Evolutionary conservation across 1,140 invertebrate species (phyloP).

Genomic region (Stratiolaelaps scimitus): DNA sequence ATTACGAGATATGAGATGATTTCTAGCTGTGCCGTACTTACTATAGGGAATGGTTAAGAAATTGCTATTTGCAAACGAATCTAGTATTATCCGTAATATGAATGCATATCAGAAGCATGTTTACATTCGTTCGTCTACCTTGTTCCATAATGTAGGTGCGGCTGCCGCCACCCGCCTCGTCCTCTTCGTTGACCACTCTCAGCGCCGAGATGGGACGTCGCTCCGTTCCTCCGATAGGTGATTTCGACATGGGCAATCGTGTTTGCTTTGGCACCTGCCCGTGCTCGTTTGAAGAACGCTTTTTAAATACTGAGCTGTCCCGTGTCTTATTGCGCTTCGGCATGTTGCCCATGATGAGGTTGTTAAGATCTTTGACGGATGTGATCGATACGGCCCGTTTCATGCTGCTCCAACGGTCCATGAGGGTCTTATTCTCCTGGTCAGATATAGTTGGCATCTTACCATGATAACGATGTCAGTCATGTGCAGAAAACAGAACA

Average conservation of each 20-base stretch:
- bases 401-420: slow-evolving; percentile 21
- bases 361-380: slow-evolving; percentile 18
- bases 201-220: slow-evolving; percentile 11
- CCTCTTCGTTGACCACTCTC: slow-evolving; percentile 4
- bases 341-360: neutral
- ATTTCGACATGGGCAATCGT: neutral
- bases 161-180: neutral
- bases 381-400: slow-evolving; percentile 22
- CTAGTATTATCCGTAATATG: too few species aligned
- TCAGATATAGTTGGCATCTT: slow-evolving; percentile 7
- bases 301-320: neutral
- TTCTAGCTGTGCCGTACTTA: too few species aligned
- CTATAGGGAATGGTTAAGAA: too few species aligned
- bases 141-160: too few species aligned
- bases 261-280: neutral
- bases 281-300: too few species aligned
- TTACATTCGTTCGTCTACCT: too few species aligned
- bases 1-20: too few species aligned
- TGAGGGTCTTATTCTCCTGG: slow-evolving; percentile 2
- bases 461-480: neutral
- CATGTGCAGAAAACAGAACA: too few species aligned
- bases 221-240: neutral
- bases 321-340: neutral
- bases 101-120: too few species aligned
- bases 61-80: too few species aligned